Evolutionary conservation across 1,140 invertebrate species (phyloP).

Genomic region (Mylabris phalerata): DNA sequence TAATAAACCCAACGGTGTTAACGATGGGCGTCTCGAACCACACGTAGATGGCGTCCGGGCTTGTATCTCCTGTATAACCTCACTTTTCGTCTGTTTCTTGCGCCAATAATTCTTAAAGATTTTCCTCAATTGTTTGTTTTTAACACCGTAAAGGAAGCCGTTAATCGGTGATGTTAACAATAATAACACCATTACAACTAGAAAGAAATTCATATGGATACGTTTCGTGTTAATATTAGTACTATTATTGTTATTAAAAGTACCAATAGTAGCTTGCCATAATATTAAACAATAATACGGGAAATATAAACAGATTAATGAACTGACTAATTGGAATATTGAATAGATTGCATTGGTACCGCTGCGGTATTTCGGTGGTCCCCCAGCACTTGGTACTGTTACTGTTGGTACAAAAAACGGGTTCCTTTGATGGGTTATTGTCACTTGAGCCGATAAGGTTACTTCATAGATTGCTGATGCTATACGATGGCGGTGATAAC

Average conservation of each 20-base stretch:
- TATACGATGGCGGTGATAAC: slow-evolving; percentile 74
- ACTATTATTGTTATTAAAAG: slow-evolving; percentile 24
- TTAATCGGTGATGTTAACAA: slow-evolving; percentile 65
- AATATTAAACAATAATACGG: slow-evolving; percentile 67
- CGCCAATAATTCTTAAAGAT: slow-evolving; percentile 71
- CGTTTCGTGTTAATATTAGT: not conserved
- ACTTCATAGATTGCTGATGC: slow-evolving; percentile 80
- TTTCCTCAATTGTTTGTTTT: slow-evolving; percentile 60
- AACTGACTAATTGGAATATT: slow-evolving; percentile 64
- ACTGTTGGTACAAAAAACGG: slow-evolving; percentile 61
- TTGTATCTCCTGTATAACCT: slow-evolving; percentile 70
- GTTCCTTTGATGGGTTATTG: slow-evolving; percentile 73
- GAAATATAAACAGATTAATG: slow-evolving; percentile 63
- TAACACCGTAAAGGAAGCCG: slow-evolving; percentile 68
- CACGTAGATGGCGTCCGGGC: slow-evolving; percentile 69
- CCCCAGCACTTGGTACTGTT: slow-evolving; percentile 47
- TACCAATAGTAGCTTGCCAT: slow-evolving; percentile 51
- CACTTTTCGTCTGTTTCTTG: slow-evolving; percentile 72
- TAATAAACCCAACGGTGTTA: slow-evolving; percentile 57
- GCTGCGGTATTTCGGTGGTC: slow-evolving; percentile 46
- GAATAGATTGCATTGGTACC: slow-evolving; percentile 61
- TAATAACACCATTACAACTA: slow-evolving; percentile 55
- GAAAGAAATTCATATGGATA: slow-evolving; percentile 48
- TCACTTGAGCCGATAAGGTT: slow-evolving; percentile 73
- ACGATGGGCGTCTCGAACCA: slow-evolving; percentile 63